Evolutionary conservation across 92 coral and sea anemone genomes (phyloP).

Genomic region (Palythoa grandiflora): DNA sequence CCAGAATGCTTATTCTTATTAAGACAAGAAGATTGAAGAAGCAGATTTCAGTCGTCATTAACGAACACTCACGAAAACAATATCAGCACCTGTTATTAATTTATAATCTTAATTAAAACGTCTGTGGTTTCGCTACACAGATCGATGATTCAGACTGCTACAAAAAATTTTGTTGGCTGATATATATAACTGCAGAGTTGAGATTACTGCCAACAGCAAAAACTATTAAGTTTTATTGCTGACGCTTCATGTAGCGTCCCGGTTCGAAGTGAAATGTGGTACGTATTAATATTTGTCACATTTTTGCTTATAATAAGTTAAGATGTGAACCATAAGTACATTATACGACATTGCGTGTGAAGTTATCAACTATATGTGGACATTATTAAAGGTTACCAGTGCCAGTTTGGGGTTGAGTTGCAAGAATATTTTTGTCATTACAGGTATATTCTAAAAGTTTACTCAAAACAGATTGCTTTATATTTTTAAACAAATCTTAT

Average conservation of each 20-base stretch:
- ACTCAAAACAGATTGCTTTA: too few relatives aligned
- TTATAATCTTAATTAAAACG: neutral
- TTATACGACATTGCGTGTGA: too few relatives aligned
- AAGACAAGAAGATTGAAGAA: neutral
- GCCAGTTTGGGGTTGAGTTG: too few relatives aligned
- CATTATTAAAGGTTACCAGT: too few relatives aligned
- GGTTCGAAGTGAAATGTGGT: neutral
- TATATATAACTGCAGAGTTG: neutral
- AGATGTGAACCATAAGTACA: neutral
- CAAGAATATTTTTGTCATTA: too few relatives aligned
- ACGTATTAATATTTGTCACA: neutral
- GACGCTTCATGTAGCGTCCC: neutral
- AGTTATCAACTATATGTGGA: too few relatives aligned
- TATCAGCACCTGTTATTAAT: neutral
- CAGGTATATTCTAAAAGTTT: too few relatives aligned
- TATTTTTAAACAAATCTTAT: too few relatives aligned
- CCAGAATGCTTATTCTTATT: neutral
- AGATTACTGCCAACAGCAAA: neutral
- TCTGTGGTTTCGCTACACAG: neutral
- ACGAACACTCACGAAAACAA: neutral
- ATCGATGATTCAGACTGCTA: neutral
- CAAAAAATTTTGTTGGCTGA: neutral
- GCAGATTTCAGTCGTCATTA: neutral
- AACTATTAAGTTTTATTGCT: neutral
- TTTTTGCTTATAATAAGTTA: neutral